Percentiles rank a stretch among this genome's conserved stretches.
Conservation (phyloP, 2,888 invertebrate genomes). For the Nemapogon koenigi region DNA sequence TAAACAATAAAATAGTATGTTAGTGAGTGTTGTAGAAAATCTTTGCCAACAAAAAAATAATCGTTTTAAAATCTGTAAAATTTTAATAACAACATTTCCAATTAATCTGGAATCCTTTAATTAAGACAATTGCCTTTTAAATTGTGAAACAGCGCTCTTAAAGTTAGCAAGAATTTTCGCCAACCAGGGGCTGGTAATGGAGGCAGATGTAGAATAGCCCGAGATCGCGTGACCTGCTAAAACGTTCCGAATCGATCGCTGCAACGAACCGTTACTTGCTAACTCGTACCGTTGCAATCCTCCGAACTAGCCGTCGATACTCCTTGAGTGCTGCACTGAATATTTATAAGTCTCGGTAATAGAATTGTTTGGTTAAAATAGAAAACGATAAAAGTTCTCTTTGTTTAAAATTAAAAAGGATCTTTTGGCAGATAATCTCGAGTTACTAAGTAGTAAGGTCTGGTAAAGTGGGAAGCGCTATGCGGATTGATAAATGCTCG, state of each 20-base stretch:
- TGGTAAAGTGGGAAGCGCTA: conserved; percentile 17
- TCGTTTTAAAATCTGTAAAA: too few relatives aligned
- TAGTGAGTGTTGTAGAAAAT: too few relatives aligned
- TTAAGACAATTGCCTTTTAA: too few relatives aligned
- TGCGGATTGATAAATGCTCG: conserved; percentile 60
- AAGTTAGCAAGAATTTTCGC: too few relatives aligned
- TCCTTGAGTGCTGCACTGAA: background rate
- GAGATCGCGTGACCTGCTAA: conserved; percentile 14
- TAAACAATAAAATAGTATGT: too few relatives aligned
- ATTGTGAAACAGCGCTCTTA: too few relatives aligned
- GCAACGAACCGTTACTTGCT: conserved; percentile 7
- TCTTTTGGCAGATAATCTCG: conserved; percentile 6
- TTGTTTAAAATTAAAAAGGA: conserved; percentile 4
- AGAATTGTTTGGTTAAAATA: too few relatives aligned
- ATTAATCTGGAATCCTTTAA: too few relatives aligned
- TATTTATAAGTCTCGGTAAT: conserved; percentile 2
- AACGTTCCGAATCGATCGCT: conserved; percentile 5
- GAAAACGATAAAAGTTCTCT: too few relatives aligned
- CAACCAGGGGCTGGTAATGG: too few relatives aligned
- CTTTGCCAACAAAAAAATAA: too few relatives aligned
- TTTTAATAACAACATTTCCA: too few relatives aligned
- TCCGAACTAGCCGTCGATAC: conserved; percentile 3
- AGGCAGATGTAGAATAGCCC: conserved; percentile 9
- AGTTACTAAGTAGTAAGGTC: conserved; percentile 1
- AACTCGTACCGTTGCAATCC: conserved; percentile 4